Evolutionary conservation across 2,113 vertebrate genomes (phyloP).

Genomic region (Strix uralensis): DNA sequence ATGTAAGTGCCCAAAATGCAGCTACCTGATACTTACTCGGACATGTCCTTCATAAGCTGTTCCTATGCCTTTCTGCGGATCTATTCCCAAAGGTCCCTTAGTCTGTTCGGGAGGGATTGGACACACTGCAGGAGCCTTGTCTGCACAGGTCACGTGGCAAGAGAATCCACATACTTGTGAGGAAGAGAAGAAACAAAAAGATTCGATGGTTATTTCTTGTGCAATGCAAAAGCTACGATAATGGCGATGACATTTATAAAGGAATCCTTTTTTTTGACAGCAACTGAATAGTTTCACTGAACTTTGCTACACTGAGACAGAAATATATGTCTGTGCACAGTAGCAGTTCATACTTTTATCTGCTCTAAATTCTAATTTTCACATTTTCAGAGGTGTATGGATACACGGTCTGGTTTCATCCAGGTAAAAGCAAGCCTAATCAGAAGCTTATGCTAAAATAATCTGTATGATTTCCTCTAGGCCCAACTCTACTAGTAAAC

Average conservation of each 20-base stretch:
- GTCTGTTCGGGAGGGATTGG: constrained; percentile 95
- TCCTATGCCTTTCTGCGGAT: constrained; percentile 93
- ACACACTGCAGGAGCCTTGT: constrained; percentile 94
- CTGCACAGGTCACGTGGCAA: constrained; percentile 97
- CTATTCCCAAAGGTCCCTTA: constrained; percentile 93
- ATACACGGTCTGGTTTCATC: neutral
- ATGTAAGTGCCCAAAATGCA: neutral
- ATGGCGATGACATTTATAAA: neutral
- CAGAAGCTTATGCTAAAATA: neutral
- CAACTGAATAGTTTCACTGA: neutral
- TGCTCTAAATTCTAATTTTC: neutral
- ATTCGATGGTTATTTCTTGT: neutral
- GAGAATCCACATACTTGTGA: constrained; percentile 93
- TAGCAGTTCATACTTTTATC: neutral
- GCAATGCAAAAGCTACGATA: neutral
- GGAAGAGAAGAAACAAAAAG: neutral
- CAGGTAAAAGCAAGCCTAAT: neutral
- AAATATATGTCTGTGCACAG: neutral
- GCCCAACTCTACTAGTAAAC: neutral
- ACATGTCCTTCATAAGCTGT: constrained; percentile 95
- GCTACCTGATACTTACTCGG: constrained; percentile 79
- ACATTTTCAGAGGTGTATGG: neutral
- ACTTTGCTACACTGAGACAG: neutral
- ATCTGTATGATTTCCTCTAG: neutral
- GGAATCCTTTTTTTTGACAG: neutral